phyloP scores from a whole-genome alignment of 2,113 vertebrate species.

The Sus scrofa region T2T-Sscrofa CM000822.6:27445501-27446000 shows the following conservation, averaged over 20 bases:
- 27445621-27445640: neutral
- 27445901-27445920: neutral
- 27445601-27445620: neutral
- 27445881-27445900: neutral
- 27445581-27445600: neutral
- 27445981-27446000: neutral
- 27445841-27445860: neutral
- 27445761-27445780: neutral
- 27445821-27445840: neutral
- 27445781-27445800: neutral
- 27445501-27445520: constrained; percentile 59
- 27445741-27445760: neutral
- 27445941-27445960: neutral
- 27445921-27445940: neutral
- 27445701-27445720: neutral
- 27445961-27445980: neutral
- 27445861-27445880: neutral
- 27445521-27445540: neutral
- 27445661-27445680: neutral
- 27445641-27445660: neutral
- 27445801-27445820: neutral
- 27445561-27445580: neutral
- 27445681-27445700: neutral
- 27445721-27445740: neutral
- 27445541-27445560: neutral